Evolutionary conservation across 2,113 vertebrate genomes (phyloP).

Genomic region (Corvus hawaiiensis): DNA sequence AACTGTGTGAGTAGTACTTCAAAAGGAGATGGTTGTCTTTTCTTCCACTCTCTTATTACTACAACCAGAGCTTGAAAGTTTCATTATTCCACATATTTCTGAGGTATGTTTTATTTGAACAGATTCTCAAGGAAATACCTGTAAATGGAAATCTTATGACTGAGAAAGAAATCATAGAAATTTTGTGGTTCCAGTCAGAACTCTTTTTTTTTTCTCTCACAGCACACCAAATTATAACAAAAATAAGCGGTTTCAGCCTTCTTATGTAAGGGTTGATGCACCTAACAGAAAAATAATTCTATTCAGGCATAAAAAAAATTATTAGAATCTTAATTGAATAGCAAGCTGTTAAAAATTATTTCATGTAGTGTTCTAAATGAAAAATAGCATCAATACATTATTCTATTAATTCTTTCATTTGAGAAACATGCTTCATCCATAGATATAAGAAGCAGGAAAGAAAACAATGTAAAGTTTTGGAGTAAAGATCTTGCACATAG

Average conservation of each 20-base stretch:
- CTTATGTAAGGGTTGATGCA: neutral
- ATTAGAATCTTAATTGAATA: neutral
- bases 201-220: neutral
- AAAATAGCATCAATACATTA: neutral
- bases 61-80: neutral
- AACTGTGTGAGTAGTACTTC: neutral
- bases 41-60: neutral
- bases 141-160: neutral
- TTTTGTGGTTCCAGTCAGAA: neutral
- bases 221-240: accelerated
- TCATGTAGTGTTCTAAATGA: neutral
- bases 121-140: neutral
- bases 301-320: neutral
- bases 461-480: neutral
- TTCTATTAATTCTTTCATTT: neutral
- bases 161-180: neutral
- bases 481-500: neutral
- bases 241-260: neutral
- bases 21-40: neutral
- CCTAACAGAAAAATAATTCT: neutral
- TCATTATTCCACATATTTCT: neutral
- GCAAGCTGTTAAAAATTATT: neutral
- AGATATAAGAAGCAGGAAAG: neutral
- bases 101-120: neutral
- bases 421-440: neutral